Conservation (phyloP, 2,797 vertebrate species). For the Psittacula echo region DNA sequence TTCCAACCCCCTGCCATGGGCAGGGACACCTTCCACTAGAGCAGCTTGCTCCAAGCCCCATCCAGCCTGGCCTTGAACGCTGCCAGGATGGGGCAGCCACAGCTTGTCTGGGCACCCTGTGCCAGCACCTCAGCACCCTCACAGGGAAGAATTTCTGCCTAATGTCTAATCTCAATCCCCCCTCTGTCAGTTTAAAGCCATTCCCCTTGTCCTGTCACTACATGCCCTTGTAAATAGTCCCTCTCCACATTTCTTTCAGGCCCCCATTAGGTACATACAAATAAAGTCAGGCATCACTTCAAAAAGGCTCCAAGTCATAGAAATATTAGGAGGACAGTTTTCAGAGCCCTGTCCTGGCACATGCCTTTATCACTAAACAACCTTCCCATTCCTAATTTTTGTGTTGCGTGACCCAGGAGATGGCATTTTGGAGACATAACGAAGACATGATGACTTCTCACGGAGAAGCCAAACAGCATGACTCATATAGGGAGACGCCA, state of each 20-base stretch:
- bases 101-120: too few species aligned
- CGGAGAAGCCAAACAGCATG: neutral
- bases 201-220: neutral
- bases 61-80: too few species aligned
- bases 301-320: neutral
- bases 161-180: neutral
- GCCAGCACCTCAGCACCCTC: neutral
- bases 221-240: neutral
- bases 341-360: neutral
- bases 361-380: neutral
- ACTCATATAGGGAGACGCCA: neutral
- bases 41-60: too few species aligned
- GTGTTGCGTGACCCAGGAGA: neutral
- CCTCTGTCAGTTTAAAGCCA: neutral
- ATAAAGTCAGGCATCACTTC: neutral
- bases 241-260: neutral
- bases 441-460: neutral
- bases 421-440: neutral
- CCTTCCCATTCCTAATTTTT: neutral
- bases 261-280: neutral
- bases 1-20: too few species aligned
- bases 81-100: too few species aligned
- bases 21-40: too few species aligned
- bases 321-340: neutral
- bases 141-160: neutral